Conservation (phyloP, 2,113 vertebrate species). For the Sylvia atricapilla region DNA sequence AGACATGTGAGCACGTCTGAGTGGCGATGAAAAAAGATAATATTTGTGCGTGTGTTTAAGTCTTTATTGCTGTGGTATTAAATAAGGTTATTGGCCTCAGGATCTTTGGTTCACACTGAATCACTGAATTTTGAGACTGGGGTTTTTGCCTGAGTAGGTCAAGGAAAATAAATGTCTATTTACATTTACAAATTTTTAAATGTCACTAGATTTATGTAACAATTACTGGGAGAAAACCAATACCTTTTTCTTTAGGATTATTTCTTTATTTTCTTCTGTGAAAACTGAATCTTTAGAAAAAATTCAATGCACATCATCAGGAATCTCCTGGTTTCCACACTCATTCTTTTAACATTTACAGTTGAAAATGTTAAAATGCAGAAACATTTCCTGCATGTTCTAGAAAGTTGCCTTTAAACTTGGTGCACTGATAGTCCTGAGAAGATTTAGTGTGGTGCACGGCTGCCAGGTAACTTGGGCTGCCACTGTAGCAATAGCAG, state of each 20-base stretch:
- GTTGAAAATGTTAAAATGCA: background rate
- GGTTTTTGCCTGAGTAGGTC: background rate
- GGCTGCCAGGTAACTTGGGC: background rate
- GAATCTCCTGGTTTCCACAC: background rate
- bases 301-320: background rate
- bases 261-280: background rate
- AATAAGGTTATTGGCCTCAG: background rate
- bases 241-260: background rate
- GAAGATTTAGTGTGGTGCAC: background rate
- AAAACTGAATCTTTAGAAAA: background rate
- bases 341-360: background rate
- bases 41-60: background rate
- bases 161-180: background rate
- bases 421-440: background rate
- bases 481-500: accelerated
- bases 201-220: background rate
- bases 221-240: background rate
- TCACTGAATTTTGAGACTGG: background rate
- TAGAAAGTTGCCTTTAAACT: background rate
- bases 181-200: background rate
- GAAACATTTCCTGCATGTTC: background rate
- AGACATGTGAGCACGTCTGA: conserved; percentile 21
- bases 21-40: background rate
- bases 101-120: background rate
- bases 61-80: background rate